Evolutionary conservation across 2,888 invertebrate species (phyloP).

Genomic region (Andrena bucephala): DNA sequence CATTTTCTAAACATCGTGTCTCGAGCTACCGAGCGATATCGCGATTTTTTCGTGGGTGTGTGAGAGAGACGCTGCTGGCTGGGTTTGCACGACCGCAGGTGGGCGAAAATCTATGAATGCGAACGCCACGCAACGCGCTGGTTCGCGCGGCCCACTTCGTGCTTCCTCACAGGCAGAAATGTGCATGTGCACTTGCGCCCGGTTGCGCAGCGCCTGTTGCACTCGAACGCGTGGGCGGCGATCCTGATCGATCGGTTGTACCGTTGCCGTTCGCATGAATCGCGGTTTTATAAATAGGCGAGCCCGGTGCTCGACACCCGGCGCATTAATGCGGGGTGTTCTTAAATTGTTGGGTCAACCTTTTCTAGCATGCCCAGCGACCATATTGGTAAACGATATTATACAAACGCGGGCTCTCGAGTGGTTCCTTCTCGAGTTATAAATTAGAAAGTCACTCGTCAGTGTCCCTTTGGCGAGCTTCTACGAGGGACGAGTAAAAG

Average conservation of each 20-base stretch:
- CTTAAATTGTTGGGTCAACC: not conserved
- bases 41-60: conserved; percentile 58
- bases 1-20: conserved; percentile 3
- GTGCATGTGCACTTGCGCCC: conserved; percentile 60
- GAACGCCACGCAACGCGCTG: conserved; percentile 58
- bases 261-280: conserved; percentile 50
- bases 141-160: conserved; percentile 59
- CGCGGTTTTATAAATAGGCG: conserved; percentile 73
- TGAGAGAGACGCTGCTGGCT: conserved; percentile 36
- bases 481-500: not conserved
- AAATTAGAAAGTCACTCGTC: too few species aligned
- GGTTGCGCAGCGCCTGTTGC: conserved; percentile 55
- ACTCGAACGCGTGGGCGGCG: conserved; percentile 54
- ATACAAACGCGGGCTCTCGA: not conserved
- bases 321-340: conserved; percentile 58
- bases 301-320: conserved; percentile 66
- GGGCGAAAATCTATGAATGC: conserved; percentile 62
- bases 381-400: not conserved
- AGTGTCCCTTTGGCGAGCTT: too few species aligned
- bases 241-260: conserved; percentile 54
- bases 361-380: not conserved
- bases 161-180: conserved; percentile 51
- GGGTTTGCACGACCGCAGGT: conserved; percentile 44
- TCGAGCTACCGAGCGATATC: conserved; percentile 18
- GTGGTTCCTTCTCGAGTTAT: not conserved